phyloP scores from a whole-genome alignment of 1,140 invertebrate species.

The Drosophila tani region DNA sequence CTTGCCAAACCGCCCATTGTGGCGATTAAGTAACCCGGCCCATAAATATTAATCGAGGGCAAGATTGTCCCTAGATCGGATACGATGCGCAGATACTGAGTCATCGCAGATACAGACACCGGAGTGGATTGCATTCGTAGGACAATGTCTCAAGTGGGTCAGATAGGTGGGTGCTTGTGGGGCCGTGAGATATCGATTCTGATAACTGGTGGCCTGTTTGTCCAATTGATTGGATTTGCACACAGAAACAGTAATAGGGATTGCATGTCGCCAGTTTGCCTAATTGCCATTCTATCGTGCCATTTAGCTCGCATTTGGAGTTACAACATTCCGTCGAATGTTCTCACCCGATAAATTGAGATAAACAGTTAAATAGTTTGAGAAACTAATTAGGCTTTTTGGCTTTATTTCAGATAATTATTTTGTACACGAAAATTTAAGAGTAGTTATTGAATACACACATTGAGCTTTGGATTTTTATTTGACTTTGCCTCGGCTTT shows the following conservation, averaged over 20 bases:
- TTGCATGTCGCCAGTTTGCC: background rate
- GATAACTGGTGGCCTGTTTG: constrained; percentile 12
- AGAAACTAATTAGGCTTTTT: background rate
- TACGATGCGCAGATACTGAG: constrained; percentile 6
- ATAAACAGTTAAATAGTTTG: background rate
- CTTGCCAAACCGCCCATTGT: constrained; percentile 25
- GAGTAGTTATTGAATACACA: too few relatives aligned
- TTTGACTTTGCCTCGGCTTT: background rate
- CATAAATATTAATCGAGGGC: constrained; percentile 13
- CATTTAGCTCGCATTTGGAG: background rate
- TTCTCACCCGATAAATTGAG: background rate
- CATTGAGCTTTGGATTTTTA: background rate
- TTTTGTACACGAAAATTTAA: background rate
- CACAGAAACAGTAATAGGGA: background rate
- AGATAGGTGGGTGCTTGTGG: constrained; percentile 14
- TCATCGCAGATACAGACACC: background rate
- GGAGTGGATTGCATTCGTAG: constrained; percentile 1
- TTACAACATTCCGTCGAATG: background rate
- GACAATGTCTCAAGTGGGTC: constrained; percentile 15
- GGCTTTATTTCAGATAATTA: too few relatives aligned
- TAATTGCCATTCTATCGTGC: background rate
- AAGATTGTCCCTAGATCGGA: constrained; percentile 22
- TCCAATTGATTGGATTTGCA: constrained; percentile 16
- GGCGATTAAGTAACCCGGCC: constrained; percentile 29
- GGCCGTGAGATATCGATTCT: constrained; percentile 10